Conservation (phyloP, 2,888 invertebrate genomes). For the Brachynemurus nebulosus region DNA sequence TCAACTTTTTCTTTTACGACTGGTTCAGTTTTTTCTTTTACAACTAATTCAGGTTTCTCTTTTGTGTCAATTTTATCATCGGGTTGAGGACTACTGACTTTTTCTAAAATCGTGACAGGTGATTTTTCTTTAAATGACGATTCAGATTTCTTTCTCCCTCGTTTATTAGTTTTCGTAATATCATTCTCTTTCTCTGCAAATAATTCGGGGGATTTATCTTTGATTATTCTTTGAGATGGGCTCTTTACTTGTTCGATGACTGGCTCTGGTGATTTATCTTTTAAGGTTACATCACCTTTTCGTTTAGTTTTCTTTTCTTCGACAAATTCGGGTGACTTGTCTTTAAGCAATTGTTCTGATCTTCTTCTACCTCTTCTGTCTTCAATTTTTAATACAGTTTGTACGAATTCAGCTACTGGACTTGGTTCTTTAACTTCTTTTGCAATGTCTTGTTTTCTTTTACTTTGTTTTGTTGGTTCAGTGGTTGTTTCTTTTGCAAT, state of each 20-base stretch:
- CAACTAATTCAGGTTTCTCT: too few species aligned
- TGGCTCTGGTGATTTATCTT: too few species aligned
- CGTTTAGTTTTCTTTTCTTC: background rate
- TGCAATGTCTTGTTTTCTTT: background rate
- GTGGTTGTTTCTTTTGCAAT: constrained; percentile 9
- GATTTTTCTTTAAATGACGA: constrained; percentile 8
- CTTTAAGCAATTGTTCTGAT: constrained; percentile 1
- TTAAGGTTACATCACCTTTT: background rate
- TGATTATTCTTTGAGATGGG: background rate
- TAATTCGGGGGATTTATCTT: background rate
- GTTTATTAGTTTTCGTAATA: too few species aligned
- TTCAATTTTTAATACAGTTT: too few species aligned
- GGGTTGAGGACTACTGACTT: too few species aligned
- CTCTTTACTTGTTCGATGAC: too few species aligned
- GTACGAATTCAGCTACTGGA: too few species aligned
- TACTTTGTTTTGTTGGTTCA: background rate
- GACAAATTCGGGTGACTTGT: background rate
- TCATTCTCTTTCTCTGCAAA: too few species aligned
- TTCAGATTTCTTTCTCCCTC: constrained; percentile 3
- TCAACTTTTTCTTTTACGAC: too few species aligned
- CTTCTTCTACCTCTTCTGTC: background rate
- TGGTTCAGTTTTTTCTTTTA: too few species aligned
- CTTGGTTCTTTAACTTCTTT: background rate
- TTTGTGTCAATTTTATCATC: too few species aligned
- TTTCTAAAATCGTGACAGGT: constrained; percentile 6